Conservation (phyloP, 2,113 vertebrate species). For the Eudorcas thomsonii region DNA sequence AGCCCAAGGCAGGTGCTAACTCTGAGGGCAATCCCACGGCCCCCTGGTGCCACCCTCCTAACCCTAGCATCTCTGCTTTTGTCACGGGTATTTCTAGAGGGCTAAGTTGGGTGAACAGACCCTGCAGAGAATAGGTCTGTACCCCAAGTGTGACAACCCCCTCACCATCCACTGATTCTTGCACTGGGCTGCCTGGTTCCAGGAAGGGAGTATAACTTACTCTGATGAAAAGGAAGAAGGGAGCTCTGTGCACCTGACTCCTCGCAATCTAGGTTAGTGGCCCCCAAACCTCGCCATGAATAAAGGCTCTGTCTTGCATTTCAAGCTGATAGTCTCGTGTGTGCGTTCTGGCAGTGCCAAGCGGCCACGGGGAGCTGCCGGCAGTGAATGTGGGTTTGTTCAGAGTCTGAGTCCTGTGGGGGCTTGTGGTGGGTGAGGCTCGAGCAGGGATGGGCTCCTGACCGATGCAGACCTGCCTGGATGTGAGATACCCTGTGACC, state of each 20-base stretch:
- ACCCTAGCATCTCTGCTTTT: neutral
- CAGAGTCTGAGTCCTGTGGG: no score
- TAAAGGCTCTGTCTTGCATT: neutral
- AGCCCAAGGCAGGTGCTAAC: neutral
- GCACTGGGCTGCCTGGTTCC: neutral
- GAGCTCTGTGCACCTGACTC: neutral
- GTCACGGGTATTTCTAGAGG: neutral
- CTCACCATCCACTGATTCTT: no score
- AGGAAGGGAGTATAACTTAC: neutral
- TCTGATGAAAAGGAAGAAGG: no score
- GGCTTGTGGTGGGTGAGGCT: neutral
- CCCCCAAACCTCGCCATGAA: neutral
- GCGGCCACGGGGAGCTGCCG: rapidly evolving
- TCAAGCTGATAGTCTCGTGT: neutral
- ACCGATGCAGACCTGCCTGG: neutral
- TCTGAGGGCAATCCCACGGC: neutral
- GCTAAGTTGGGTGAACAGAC: neutral
- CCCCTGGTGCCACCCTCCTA: neutral
- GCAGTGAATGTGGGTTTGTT: neutral
- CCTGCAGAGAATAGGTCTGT: neutral
- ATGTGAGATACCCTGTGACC: neutral
- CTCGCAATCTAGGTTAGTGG: neutral
- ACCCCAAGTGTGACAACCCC: rapidly evolving
- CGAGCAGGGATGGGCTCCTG: neutral
- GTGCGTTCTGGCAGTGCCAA: neutral